Base-by-base conservation (phyloP, 1,140 invertebrate genomes). In the Protaetia brevitarsis region DNA sequence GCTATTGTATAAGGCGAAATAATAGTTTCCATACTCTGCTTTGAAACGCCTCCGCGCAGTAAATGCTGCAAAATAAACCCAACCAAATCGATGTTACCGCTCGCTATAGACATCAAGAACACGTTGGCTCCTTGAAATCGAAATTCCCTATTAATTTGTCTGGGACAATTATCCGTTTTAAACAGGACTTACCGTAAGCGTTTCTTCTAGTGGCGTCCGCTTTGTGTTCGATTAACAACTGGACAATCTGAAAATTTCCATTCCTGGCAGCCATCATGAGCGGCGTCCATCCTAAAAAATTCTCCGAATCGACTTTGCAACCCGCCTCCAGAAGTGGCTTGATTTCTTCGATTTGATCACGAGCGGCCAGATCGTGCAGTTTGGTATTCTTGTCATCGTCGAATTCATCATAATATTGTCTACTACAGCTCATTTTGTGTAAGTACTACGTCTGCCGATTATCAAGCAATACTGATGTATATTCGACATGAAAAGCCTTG, bases 271-370 rank as follows among this genome's bases (percentile, higher is more conserved):
- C 82, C 68, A 82, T 79, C 82, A 83, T 83, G 26, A 84, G 64
- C 5, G 83, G 82, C 6, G 82, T 83, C 82, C 82, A 83, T 2
- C 82, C 81, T 68, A 81, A 79, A 70, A 77, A 77, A 72, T 82
- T 84, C 72, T 77, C 77, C 8, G 63, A 68, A 59, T 82, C 77
- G 51, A 76, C 72, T 62, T 73, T 78, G 26, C 63, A 29, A n/a
- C 64, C 37, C 19, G 64, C 66, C 16, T 71, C 58, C 21, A 76
- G 31, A 31, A 72, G 51, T 63, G 71, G 62, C 11, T 21, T 29
- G 0, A 77, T 31, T 7, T 58, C 27, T 31, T 70, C 67, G 7
- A 70, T n/a, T 4, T 71, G 62, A 8, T 71, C 74, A 28, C 16
- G 8, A 0, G 73, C 70, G 2, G 75, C 76, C 4, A 64, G 57